These are phyloP conservation scores for Clarias gariepinus DNA, from an alignment of 2,113 vertebrate genomes.

Conservation along the genomic window DNA sequence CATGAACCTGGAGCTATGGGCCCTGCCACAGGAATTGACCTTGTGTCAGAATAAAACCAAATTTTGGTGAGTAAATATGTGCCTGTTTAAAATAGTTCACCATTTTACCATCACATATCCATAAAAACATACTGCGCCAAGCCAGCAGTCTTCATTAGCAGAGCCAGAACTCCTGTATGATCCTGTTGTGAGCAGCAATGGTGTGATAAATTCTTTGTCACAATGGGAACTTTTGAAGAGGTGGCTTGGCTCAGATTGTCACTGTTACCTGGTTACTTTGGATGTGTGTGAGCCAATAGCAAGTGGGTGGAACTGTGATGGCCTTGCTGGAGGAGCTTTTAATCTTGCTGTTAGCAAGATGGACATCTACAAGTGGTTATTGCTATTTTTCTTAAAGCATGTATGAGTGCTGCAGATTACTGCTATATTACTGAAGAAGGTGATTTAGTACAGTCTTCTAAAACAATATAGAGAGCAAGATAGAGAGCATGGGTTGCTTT, in stretches of 20 bases:
- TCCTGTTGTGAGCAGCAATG: slow-evolving; percentile 8
- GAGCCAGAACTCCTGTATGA: neutral
- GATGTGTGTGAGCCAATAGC: neutral
- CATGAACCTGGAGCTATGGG: slow-evolving; percentile 33
- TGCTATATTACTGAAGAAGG: too few species aligned
- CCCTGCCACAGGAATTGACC: neutral
- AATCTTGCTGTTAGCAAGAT: too few species aligned
- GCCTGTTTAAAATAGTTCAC: slow-evolving; percentile 14
- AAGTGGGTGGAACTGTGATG: neutral
- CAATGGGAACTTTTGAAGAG: slow-evolving; percentile 3
- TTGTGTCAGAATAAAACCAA: neutral
- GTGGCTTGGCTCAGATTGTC: neutral
- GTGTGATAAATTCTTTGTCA: slow-evolving; percentile 22
- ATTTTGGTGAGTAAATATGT: neutral
- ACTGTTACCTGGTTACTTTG: neutral
- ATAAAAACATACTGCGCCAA: slow-evolving; percentile 5
- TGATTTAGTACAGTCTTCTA: too few species aligned
- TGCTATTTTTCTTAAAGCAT: neutral
- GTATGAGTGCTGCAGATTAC: neutral
- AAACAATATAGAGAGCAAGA: too few species aligned
- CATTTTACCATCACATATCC: slow-evolving; percentile 12
- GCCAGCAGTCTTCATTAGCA: slow-evolving; percentile 15
- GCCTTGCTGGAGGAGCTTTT: neutral
- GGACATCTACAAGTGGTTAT: too few species aligned
- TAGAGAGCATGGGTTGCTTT: too few species aligned